Percentiles rank a stretch among this genome's conserved stretches.
Evolutionary conservation across 2,888 invertebrate genomes (phyloP).

Genomic region (Eupithecia insigniata): DNA sequence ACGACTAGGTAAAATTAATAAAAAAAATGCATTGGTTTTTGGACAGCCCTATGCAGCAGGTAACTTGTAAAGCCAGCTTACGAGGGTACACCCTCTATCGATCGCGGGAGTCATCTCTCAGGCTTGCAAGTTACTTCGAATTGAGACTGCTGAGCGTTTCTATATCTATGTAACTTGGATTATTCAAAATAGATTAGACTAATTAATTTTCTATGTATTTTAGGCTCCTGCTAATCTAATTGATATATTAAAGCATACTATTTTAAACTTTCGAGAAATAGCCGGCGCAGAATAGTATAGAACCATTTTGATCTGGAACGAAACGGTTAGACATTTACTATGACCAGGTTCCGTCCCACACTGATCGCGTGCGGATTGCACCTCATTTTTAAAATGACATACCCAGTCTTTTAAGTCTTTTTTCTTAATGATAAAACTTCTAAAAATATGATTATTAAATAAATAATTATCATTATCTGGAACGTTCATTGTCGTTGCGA

Average conservation of each 20-base stretch:
- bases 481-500: slow-evolving; percentile 19
- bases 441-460: not conserved
- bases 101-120: slow-evolving; percentile 20
- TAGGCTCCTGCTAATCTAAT: not conserved
- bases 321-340: not conserved
- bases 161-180: not conserved
- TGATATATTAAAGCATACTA: no score
- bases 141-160: not conserved
- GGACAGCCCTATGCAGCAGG: slow-evolving; percentile 12
- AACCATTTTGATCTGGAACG: not conserved
- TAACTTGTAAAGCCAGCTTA: slow-evolving; percentile 16
- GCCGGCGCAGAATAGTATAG: not conserved
- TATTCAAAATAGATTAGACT: not conserved
- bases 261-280: not conserved
- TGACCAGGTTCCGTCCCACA: not conserved
- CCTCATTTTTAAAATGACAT: not conserved
- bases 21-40: not conserved
- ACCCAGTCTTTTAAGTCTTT: not conserved
- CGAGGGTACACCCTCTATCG: slow-evolving; percentile 20
- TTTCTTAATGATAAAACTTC: not conserved
- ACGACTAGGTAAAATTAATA: not conserved
- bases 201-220: not conserved
- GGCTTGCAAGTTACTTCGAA: slow-evolving; percentile 4
- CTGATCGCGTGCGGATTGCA: not conserved
- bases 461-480: not conserved